phyloP scores from a whole-genome alignment of 92 coral and sea anemone genomes.

The Epizoanthus ramosus region DNA sequence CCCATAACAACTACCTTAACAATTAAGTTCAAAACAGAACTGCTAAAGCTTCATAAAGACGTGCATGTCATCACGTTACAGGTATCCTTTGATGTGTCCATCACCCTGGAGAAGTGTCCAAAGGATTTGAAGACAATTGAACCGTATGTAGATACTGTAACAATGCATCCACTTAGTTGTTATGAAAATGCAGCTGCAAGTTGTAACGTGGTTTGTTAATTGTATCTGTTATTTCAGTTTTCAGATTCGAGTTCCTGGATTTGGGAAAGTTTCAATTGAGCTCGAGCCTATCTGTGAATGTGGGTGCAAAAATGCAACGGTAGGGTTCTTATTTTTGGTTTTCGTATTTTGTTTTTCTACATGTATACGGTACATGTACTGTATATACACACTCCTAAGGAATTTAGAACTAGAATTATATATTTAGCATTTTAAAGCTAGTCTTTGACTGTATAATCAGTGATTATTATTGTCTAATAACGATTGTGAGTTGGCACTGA shows the following conservation, averaged over 20 bases:
- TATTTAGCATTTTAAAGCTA: no score
- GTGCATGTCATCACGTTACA: background rate
- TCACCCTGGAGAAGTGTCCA: slow-evolving; percentile 29
- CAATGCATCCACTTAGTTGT: no score
- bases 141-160: background rate
- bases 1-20: no score
- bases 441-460: no score
- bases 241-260: slow-evolving; percentile 83
- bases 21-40: no score
- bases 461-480: no score
- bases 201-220: background rate
- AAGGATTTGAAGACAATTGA: background rate
- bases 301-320: background rate
- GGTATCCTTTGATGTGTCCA: slow-evolving; percentile 19
- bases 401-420: no score
- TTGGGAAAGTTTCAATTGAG: slow-evolving; percentile 74
- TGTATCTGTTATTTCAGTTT: slow-evolving; percentile 54
- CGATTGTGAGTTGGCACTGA: no score
- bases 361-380: no score
- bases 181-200: background rate
- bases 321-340: no score
- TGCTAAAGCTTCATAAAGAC: background rate
- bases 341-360: no score
- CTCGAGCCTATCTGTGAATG: slow-evolving; percentile 79
- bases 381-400: no score